Evolutionary conservation across 2,797 vertebrate genomes (phyloP).

Genomic region (Rhinogobio ventralis): DNA sequence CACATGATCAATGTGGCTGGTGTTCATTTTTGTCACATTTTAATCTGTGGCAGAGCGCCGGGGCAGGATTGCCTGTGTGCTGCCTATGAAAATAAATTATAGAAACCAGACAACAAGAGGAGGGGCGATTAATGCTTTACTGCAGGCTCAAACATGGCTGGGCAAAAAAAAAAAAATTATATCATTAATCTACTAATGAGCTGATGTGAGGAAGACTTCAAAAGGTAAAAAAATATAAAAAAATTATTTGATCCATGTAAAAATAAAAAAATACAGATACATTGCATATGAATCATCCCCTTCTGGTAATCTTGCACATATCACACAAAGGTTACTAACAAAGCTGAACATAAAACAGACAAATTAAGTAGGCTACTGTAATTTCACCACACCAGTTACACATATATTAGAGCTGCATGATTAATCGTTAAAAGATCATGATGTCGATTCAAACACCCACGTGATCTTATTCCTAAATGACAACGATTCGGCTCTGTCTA

Average conservation of each 20-base stretch:
- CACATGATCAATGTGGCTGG: slow-evolving; percentile 57
- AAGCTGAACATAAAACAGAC: too few relatives aligned
- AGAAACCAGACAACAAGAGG: slow-evolving; percentile 3
- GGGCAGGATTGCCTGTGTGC: slow-evolving; percentile 45
- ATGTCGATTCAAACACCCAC: too few relatives aligned
- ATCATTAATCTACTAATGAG: neutral
- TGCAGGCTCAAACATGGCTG: neutral
- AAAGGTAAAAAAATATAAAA: neutral
- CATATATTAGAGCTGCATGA: too few relatives aligned
- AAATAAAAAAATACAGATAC: neutral
- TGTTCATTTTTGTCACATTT: slow-evolving; percentile 60
- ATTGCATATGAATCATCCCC: neutral
- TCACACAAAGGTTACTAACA: neutral
- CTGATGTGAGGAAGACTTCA: neutral
- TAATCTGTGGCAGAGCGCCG: slow-evolving; percentile 54
- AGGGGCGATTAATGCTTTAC: neutral
- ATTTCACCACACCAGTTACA: too few relatives aligned
- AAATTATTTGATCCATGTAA: neutral
- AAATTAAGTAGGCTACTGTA: too few relatives aligned
- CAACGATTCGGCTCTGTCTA: too few relatives aligned
- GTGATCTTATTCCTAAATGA: neutral
- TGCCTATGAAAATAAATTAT: slow-evolving; percentile 45
- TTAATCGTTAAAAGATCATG: neutral
- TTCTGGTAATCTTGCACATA: neutral
- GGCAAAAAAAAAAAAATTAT: neutral